Base-by-base conservation (phyloP, 2,888 invertebrate species). In the Hedya salicella region DNA sequence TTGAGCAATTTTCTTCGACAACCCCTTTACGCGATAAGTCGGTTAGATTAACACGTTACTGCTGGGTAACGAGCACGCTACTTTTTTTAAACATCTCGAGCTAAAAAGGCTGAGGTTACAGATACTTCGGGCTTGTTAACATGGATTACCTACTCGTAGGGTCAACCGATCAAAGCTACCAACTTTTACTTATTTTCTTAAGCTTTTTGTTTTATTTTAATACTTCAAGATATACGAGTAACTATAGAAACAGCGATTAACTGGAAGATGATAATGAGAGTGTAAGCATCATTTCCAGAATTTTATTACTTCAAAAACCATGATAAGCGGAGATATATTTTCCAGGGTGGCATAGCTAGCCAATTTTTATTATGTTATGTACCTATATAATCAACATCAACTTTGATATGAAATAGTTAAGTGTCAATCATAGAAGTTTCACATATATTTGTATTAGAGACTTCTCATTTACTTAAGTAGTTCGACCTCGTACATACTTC, bases 1-100 rank as follows among this genome's bases (percentile, higher is more conserved):
- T 86, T 85, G 82, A 86, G 85, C 82, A 85, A 86, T 86, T 86
- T 84, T 82, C 82, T 82, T 82, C 83, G 75, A 82, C 80, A 75
- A 77, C 76, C 81, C 75, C 76, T 64, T 69, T 62, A 78, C 74
- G 74, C 77, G 79, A 82, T 75, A 78, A 78, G 73, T 74, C 71
- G 74, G 73, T 73, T 75, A 77, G 81, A 83, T 85, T 85, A 84
- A 83, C 82, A 83, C 79, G 78, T 83, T 78, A 75, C 73, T 71
- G 68, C 72, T 70, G 72, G 68, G 70, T 62, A 61, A 68, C 62
- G 67, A 71, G 36, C 65, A 61, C 61, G 65, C 61, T 71, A 72
- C 72, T 73, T 70, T 73, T 70, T 25, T 25, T 25, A 6, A 25
- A 25, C 25, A 32, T 30, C 44, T 57, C 17, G 44, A 17, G 56